Conservation (phyloP, 2,113 vertebrate species). For the Poecilia latipinna region DNA sequence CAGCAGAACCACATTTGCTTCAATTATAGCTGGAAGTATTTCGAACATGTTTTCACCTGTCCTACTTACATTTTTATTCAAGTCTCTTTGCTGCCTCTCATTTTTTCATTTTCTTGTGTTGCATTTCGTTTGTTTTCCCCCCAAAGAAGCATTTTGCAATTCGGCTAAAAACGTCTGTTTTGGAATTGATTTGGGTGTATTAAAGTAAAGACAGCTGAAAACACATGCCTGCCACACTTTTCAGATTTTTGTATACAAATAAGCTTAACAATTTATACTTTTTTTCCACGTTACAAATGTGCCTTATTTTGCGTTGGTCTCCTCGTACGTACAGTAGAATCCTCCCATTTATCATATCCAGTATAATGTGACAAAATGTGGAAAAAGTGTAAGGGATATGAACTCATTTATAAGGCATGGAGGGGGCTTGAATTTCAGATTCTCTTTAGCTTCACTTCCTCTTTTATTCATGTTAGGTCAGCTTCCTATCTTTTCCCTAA, state of each 20-base stretch:
- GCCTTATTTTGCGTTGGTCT: not conserved
- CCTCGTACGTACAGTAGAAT: not conserved
- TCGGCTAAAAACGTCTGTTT: not conserved
- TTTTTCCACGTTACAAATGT: no score
- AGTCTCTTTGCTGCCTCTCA: no score
- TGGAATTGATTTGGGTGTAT: not conserved
- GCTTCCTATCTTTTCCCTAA: slow-evolving; percentile 21
- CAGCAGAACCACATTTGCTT: not conserved
- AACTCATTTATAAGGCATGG: not conserved
- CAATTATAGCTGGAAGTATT: not conserved
- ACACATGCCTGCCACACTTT: not conserved
- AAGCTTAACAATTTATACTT: not conserved
- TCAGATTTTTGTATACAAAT: not conserved
- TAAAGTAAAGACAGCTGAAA: not conserved
- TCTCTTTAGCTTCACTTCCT: not conserved
- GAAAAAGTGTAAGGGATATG: not conserved
- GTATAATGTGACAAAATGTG: not conserved
- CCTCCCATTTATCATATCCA: no score
- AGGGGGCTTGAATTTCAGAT: not conserved
- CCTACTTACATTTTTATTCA: not conserved
- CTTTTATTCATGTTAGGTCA: slow-evolving; percentile 1
- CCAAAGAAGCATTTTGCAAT: no score
- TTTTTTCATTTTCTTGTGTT: no score
- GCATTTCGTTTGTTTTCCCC: no score
- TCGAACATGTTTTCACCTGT: no score